Evolutionary conservation across 2,888 invertebrate genomes (phyloP), one percentile per base, ranked within the genome.

Genomic region (Leptogaster cylindrica): DNA sequence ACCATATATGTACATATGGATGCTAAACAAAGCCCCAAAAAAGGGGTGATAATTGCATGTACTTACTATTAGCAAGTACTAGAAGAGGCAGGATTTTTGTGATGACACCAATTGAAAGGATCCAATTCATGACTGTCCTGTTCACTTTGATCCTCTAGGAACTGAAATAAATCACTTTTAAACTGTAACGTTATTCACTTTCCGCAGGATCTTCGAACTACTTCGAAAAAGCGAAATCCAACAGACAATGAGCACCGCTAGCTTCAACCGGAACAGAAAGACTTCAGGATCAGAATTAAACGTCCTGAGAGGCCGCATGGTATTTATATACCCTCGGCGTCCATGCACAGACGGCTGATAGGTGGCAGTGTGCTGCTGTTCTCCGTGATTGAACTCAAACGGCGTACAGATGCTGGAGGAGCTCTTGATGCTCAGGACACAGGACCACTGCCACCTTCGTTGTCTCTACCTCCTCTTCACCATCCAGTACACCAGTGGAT

Each of bases 111-210:
- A 64, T 41, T 10, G 64, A 52, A 41, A 69, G 39, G 16, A 64
- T n/a, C 66, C 66, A 69, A 66, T 69, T 69, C 69, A 69, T 69
- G 23, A 10, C 31, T n/a, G n/a, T n/a, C n/a, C 14, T 61, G 41
- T 16, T 61, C 61, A 61, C 41, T 61, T 48, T 41, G 18, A 18
- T 18, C 14, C 41, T 41, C n/a, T n/a, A n/a, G n/a, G n/a, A n/a
- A n/a, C n/a, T n/a, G n/a, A n/a, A n/a, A 23, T 23, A 16, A 10
- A 46, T 7, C 23, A 12, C 55, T 36, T 36, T 20, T 39, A 31
- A 55, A n/a, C 18, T 33, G 12, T 52, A 55, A 55, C 23, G 20
- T 36, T 12, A 23, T 36, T 16, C 25, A 31, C 39, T 33, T 10
- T 23, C 23, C 23, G 28, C 39, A 39, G 6, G n/a, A 6, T 23